Conservation (phyloP, 2,888 invertebrate genomes). For the Erebia aethiops region DNA sequence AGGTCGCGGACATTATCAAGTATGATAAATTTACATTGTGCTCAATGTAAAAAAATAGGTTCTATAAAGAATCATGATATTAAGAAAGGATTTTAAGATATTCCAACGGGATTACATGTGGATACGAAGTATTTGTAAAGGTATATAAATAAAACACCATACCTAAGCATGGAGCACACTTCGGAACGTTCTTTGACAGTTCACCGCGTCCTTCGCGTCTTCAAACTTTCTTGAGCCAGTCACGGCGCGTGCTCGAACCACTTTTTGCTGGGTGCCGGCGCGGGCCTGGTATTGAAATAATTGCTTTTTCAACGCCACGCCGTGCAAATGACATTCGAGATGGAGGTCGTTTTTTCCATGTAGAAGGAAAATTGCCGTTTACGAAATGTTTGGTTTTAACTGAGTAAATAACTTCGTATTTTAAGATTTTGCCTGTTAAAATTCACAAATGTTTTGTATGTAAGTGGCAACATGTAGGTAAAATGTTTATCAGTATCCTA, state of each 20-base stretch:
- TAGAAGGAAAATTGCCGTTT: constrained; percentile 75
- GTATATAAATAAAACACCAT: not conserved
- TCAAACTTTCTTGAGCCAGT: constrained; percentile 70
- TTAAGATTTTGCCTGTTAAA: not conserved
- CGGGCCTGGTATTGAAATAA: constrained; percentile 80
- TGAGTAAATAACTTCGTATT: constrained; percentile 38
- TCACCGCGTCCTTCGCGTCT: constrained; percentile 59
- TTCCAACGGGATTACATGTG: too few relatives aligned
- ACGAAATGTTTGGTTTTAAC: constrained; percentile 71
- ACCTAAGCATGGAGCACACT: not conserved
- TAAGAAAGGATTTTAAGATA: too few relatives aligned
- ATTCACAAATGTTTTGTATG: not conserved
- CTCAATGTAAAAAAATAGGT: too few relatives aligned
- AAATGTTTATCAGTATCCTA: too few relatives aligned
- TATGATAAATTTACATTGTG: too few relatives aligned
- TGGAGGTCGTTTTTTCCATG: constrained; percentile 80
- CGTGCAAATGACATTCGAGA: constrained; percentile 83
- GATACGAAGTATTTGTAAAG: too few relatives aligned
- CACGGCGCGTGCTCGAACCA: constrained; percentile 72
- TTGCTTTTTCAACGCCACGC: constrained; percentile 81
- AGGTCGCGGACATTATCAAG: not conserved
- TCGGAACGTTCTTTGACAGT: constrained; percentile 34
- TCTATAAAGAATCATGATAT: too few relatives aligned
- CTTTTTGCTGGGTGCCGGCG: constrained; percentile 69
- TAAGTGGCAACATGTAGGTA: not conserved